Base-by-base conservation (phyloP, 1,140 invertebrate species). In the Drosophila azteca region DNA sequence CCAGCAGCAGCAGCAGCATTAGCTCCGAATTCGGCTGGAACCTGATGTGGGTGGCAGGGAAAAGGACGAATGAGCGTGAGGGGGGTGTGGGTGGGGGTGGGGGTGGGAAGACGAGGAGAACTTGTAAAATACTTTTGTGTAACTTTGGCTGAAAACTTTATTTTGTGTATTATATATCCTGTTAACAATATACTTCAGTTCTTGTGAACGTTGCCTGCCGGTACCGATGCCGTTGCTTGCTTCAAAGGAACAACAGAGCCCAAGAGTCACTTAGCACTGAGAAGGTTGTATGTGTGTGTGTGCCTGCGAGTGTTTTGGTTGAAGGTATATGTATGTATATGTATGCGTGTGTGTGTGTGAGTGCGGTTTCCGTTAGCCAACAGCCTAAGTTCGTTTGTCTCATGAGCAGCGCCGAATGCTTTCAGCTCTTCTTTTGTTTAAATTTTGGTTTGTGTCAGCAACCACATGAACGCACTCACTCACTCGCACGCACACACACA, bases 101-200 rank as follows among this genome's bases (percentile, higher is more conserved):
- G 48, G 26, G 49, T 50, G 55, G 20, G 53, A 41, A 24, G 53
- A 11, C 57, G 65, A 49, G 75, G 50, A 82, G 75, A 81, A 88
- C 84, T 88, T 88, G 83, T 78, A 77, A 88, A 88, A 88, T 88
- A 88, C 83, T 88, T 88, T 88, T 88, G 83, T 88, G 84, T 88
- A 88, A 88, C 83, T 88, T 88, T 88, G 79, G 79, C 83, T 88
- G 83, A 88, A 88, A 88, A 88, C 83, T 88, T 88, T 88, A 88
- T 88, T 88, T 88, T 88, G 83, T 88, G 79, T 88, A 83, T 88
- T 88, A 88, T 87, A 87, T 87, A 87, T 88, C 84, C 83, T 88
- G 83, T 88, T 88, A 88, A 88, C 83, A 88, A 88, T 88, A 88
- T 88, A 88, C 83, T 88, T 88, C 76, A 88, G 84, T 79, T 87